A percentile compares a stretch with the other conserved stretches of the same genome.
Evolutionary conservation across 2,797 vertebrate species (phyloP).

Genomic region (Anguilla obscura): DNA sequence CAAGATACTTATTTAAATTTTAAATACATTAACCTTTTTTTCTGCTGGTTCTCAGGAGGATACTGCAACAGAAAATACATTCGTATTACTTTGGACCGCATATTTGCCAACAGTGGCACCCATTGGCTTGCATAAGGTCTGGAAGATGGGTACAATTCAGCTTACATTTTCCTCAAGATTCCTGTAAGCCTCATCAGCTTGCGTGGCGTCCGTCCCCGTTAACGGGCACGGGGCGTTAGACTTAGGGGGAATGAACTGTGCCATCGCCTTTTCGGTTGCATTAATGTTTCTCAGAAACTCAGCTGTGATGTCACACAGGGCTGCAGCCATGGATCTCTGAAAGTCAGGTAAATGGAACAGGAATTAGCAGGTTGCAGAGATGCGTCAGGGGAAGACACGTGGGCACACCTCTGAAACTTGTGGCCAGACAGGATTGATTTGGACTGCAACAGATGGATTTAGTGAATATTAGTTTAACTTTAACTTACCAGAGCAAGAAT

Average conservation of each 20-base stretch:
- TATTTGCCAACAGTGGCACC: not conserved
- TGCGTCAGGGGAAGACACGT: not conserved
- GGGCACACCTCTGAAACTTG: not conserved
- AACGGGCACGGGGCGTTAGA: constrained; percentile 61
- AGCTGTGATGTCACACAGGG: constrained; percentile 84
- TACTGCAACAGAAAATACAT: not conserved
- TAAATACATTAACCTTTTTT: too few relatives aligned
- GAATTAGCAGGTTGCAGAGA: constrained; percentile 57
- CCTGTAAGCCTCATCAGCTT: constrained; percentile 75
- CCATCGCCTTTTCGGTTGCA: constrained; percentile 75
- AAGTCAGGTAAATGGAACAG: constrained; percentile 73
- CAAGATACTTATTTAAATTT: too few relatives aligned
- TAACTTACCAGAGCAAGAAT: not conserved
- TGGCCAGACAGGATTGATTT: not conserved
- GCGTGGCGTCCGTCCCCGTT: constrained; percentile 68
- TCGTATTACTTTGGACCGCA: not conserved
- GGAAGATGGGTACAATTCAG: constrained; percentile 42
- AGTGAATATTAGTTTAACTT: not conserved
- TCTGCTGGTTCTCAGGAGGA: too few relatives aligned
- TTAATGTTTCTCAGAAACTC: constrained; percentile 84
- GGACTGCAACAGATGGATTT: not conserved
- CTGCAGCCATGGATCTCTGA: constrained; percentile 79
- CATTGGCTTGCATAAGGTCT: not conserved
- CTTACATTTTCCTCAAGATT: constrained; percentile 87
- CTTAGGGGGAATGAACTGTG: constrained; percentile 70